A percentile compares a stretch with the other conserved stretches of the same genome.
Conservation (phyloP, 2,797 vertebrate genomes). For the Anniella stebbinsi region DNA sequence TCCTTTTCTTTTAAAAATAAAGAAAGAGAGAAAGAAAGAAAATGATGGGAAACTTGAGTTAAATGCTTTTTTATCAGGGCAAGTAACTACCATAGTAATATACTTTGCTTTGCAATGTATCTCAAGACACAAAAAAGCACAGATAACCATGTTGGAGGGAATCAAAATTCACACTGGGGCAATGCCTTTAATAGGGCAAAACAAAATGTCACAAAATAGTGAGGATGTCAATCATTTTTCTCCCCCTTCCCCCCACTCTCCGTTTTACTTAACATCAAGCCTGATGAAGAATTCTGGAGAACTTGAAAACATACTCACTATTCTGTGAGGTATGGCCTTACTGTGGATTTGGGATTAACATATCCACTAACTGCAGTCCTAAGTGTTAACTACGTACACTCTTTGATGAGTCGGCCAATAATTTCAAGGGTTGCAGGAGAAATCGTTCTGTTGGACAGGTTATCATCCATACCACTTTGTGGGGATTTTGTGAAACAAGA, state of each 20-base stretch:
- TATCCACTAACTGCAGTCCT: not conserved
- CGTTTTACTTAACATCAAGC: not conserved
- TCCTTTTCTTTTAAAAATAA: not conserved
- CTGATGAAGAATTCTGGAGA: not conserved
- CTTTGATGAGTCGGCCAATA: not conserved
- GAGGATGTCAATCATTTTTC: not conserved
- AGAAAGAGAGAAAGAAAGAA: no score
- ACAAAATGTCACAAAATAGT: not conserved
- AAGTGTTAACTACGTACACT: not conserved
- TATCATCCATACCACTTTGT: not conserved
- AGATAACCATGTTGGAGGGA: not conserved
- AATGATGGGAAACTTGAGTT: not conserved
- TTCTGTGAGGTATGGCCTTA: not conserved
- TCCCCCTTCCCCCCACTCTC: not conserved
- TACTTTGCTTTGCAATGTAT: not conserved
- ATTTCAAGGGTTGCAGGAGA: not conserved
- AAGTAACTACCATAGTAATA: not conserved
- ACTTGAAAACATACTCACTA: not conserved
- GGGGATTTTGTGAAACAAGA: not conserved
- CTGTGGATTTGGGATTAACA: not conserved
- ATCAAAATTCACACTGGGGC: not conserved
- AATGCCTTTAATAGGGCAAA: not conserved
- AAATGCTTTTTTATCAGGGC: not conserved
- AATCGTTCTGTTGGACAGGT: not conserved
- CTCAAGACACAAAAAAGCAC: not conserved